These are phyloP conservation scores for Andrena chrysosceles DNA, from an alignment of 2,888 invertebrate genomes.

Conservation along the genomic window DNA sequence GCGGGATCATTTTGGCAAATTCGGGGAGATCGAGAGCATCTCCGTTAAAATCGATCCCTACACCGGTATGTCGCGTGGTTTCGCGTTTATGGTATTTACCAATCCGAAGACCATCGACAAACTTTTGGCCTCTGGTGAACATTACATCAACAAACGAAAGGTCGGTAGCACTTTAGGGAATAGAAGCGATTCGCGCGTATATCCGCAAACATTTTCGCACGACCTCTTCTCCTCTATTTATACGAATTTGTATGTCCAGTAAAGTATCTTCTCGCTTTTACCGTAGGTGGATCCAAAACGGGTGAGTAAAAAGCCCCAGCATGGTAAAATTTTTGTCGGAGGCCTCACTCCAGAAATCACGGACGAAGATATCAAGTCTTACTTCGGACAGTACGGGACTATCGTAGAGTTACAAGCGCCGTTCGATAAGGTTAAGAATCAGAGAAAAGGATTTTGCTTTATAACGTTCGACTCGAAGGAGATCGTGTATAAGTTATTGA, in stretches of 20 bases:
- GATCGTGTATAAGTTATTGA: conserved; percentile 87
- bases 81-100: conserved; percentile 89
- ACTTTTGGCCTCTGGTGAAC: conserved; percentile 86
- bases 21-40: conserved; percentile 88
- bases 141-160: conserved; percentile 88
- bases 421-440: conserved; percentile 89
- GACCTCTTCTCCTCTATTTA: neutral
- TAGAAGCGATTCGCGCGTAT: neutral
- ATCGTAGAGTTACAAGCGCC: conserved; percentile 88
- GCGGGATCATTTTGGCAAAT: conserved; percentile 88
- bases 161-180: conserved; percentile 66
- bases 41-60: conserved; percentile 88
- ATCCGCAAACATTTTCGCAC: neutral
- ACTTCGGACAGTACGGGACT: conserved; percentile 88
- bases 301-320: conserved; percentile 88
- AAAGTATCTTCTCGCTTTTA: conserved; percentile 17
- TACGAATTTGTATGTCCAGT: neutral
- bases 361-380: conserved; percentile 87
- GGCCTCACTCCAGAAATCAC: conserved; percentile 88
- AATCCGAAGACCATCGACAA: conserved; percentile 87
- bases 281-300: conserved; percentile 87
- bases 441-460: conserved; percentile 88
- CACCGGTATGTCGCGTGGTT: conserved; percentile 88
- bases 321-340: conserved; percentile 89
- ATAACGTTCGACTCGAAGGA: conserved; percentile 89